phyloP scores from a whole-genome alignment of 2,888 invertebrate species.

The Tortricodes alternella region DNA sequence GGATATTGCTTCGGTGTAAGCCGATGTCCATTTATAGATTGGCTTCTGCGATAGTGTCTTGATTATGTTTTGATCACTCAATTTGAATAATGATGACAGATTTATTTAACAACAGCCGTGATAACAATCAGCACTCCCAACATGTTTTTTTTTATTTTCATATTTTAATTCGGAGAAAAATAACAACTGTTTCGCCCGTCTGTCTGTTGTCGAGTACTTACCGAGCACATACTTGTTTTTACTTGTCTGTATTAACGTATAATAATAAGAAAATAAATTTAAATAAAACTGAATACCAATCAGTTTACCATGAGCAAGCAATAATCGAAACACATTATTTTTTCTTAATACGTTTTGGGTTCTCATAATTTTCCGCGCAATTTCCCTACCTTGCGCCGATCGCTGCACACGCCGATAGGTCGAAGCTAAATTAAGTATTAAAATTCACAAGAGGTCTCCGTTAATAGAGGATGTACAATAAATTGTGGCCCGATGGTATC shows the following conservation, averaged over 20 bases:
- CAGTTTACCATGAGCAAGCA: no score
- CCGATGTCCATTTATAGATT: conserved; percentile 1
- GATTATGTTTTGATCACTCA: conserved; percentile 17
- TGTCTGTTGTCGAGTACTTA: no score
- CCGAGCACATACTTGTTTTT: no score
- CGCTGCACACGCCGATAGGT: conserved; percentile 20
- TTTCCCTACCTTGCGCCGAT: conserved; percentile 4
- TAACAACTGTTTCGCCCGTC: no score
- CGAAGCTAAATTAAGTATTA: conserved; percentile 59
- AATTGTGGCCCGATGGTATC: conserved; percentile 67
- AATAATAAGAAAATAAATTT: no score
- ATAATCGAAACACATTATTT: no score
- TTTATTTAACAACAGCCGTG: not conserved
- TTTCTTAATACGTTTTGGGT: not conserved
- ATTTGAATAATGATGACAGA: conserved; percentile 19
- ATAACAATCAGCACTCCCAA: not conserved
- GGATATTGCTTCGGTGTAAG: conserved; percentile 1
- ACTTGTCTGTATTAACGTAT: no score
- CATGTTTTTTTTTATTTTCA: not conserved
- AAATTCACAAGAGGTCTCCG: conserved; percentile 61
- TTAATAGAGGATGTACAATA: conserved; percentile 58
- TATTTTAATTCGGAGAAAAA: no score
- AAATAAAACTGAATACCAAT: no score
- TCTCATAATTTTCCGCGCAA: conserved; percentile 1
- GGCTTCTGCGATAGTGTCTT: conserved; percentile 2